Conservation (phyloP, 2,888 invertebrate genomes). For the Ptychoptera albimana region DNA sequence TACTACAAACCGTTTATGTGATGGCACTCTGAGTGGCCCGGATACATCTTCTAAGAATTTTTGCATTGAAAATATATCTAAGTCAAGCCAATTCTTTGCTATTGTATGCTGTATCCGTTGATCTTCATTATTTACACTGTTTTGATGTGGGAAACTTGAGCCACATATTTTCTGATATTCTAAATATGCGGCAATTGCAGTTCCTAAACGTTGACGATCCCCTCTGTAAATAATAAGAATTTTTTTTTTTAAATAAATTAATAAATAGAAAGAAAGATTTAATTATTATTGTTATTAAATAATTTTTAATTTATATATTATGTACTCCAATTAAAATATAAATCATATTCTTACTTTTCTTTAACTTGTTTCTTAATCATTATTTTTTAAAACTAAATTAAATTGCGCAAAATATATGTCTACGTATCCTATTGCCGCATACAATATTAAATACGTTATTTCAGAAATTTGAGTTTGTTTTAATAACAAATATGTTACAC, state of each 20-base stretch:
- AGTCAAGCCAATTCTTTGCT: slow-evolving; percentile 39
- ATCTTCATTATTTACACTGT: slow-evolving; percentile 16
- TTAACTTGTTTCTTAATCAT: too few species aligned
- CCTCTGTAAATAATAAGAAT: slow-evolving; percentile 40
- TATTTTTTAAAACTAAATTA: too few species aligned
- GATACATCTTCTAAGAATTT: slow-evolving; percentile 73
- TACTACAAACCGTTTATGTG: slow-evolving; percentile 44
- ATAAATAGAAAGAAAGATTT: neutral
- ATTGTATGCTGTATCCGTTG: slow-evolving; percentile 14
- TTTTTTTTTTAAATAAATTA: neutral
- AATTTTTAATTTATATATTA: too few species aligned
- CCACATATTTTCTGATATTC: slow-evolving; percentile 89
- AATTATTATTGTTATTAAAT: neutral
- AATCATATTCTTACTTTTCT: too few species aligned
- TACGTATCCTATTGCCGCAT: too few species aligned
- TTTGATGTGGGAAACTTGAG: slow-evolving; percentile 23
- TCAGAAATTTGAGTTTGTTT: too few species aligned
- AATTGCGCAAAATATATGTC: too few species aligned
- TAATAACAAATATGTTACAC: too few species aligned
- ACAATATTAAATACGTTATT: too few species aligned
- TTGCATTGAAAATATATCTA: slow-evolving; percentile 87
- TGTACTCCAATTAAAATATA: too few species aligned
- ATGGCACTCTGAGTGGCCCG: slow-evolving; percentile 52
- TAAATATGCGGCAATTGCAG: slow-evolving; percentile 83
- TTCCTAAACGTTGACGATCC: slow-evolving; percentile 69